These are phyloP conservation scores for Periparus ater DNA, from an alignment of 2,797 vertebrate species.

Conservation along the genomic window DNA sequence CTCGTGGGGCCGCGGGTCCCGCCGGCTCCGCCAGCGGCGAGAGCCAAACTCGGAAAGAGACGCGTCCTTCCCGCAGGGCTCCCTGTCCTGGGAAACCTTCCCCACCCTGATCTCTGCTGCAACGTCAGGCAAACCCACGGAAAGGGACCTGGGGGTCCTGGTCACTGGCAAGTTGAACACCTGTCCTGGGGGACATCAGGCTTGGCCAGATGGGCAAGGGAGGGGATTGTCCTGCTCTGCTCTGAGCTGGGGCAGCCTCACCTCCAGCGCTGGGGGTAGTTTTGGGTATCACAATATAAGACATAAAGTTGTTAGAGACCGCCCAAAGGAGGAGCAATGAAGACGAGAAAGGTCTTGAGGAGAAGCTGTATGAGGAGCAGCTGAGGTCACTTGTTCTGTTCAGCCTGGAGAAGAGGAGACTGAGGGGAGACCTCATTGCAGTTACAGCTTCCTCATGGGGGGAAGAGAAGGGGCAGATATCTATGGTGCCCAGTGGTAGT, in stretches of 20 bases:
- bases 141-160: neutral
- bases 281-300: accelerated
- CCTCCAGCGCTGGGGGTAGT: neutral
- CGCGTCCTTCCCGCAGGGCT: neutral
- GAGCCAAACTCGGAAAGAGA: neutral
- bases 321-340: accelerated
- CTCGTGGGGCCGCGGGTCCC: neutral
- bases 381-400: too few relatives aligned
- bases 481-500: neutral
- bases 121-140: accelerated
- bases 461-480: too few relatives aligned
- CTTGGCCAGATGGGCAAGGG: accelerated
- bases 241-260: accelerated
- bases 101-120: neutral
- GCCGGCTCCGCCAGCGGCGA: accelerated
- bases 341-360: too few relatives aligned
- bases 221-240: neutral
- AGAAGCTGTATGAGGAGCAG: too few relatives aligned
- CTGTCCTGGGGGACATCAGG: neutral
- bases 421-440: too few relatives aligned
- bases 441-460: too few relatives aligned
- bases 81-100: neutral
- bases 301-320: accelerated
- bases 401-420: too few relatives aligned
- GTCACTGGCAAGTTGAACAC: accelerated